Evolutionary conservation across 2,888 invertebrate genomes (phyloP), one percentile per base, ranked within the genome.

Genomic region (Toxonevra muliebris): DNA sequence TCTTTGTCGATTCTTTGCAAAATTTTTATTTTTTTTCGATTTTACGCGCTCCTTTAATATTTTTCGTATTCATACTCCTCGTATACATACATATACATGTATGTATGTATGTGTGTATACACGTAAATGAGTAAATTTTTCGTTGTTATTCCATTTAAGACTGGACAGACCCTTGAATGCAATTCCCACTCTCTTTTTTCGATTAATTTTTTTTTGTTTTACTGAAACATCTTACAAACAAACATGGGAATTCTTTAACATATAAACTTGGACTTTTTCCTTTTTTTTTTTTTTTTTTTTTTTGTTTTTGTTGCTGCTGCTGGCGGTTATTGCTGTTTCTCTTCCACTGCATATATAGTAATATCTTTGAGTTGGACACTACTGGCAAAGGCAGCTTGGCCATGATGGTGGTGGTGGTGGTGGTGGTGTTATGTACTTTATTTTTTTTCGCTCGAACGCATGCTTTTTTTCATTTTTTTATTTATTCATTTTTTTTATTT

Each of bases 251-350:
- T 57, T 57, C 57, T 59, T 42, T 10, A 59, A 59, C 58, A 59
- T 30, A 30, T 59, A 48, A 48, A 48, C 48, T 48, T 48, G 48
- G 48, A 48, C 48, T 48, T 64, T 8, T 41, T 55, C 50, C 19
- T 69, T 48, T 64, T 69, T 63, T 61, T 57, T 60, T 57, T 61
- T 69, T 42, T 45, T 20, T 20, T 30, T 65, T 61, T 55, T 61
- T 55, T 61, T 57, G 12, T 61, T 61, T 53, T 41, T 62, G 43
- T 62, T 54, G 48, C 54, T 41, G 50, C 20, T n/a, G 30, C 42
- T 41, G 40, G 59, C 60, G 30, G 50, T n/a, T 15, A 19, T 42
- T 54, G 43, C 54, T 45, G 55, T 40, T 12, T 19, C 53, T 15
- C 53, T 55, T 43, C 9, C 48, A 13, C 15, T 66, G 41, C 59